phyloP scores from a whole-genome alignment of 1,140 invertebrate species.

The Anastrepha obliqua region DNA sequence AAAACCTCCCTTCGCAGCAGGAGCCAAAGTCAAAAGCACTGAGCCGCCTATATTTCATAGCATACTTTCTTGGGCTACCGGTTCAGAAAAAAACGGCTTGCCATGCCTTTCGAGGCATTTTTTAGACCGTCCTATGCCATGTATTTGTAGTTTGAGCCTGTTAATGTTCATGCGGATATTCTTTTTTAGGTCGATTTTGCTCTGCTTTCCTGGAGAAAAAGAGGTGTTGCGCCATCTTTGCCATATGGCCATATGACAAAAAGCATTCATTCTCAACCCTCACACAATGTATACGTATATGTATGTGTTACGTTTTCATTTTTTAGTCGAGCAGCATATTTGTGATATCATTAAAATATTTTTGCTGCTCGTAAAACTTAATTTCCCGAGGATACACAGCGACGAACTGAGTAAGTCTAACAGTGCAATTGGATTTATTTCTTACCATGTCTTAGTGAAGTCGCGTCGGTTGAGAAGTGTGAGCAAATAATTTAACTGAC shows the following conservation, averaged over 20 bases:
- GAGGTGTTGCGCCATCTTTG: background rate
- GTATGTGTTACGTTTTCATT: background rate
- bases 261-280: background rate
- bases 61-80: slow-evolving; percentile 41
- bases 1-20: background rate
- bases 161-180: background rate
- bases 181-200: background rate
- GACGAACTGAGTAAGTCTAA: background rate
- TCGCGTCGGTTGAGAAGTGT: background rate
- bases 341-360: slow-evolving; percentile 45
- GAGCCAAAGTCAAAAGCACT: slow-evolving; percentile 24
- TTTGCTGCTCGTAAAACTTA: slow-evolving; percentile 41
- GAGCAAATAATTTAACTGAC: background rate
- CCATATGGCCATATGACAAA: slow-evolving; percentile 19
- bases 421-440: background rate
- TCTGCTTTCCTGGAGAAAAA: background rate
- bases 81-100: background rate
- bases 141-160: background rate
- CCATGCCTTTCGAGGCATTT: slow-evolving; percentile 8
- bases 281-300: background rate
- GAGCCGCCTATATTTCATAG: slow-evolving; percentile 34
- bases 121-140: background rate
- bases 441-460: background rate
- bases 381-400: slow-evolving; percentile 33
- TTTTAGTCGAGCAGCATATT: background rate